These are phyloP conservation scores for Podarcis siculus DNA, from an alignment of 2,797 vertebrate species.

Conservation along the genomic window DNA sequence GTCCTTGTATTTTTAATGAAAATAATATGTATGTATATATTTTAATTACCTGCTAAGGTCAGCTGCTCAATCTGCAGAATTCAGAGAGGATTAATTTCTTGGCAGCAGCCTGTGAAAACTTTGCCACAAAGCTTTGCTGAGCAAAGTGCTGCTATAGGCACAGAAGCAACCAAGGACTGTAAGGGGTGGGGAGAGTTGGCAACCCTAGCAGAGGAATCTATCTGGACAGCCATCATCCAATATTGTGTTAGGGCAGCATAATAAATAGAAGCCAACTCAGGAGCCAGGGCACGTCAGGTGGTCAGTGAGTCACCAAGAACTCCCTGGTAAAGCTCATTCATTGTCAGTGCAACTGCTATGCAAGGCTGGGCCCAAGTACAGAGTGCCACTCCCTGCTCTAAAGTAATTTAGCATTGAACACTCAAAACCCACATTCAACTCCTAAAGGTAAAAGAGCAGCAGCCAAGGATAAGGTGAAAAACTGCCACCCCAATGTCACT, in stretches of 20 bases:
- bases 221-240: too few relatives aligned
- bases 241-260: background rate
- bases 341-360: background rate
- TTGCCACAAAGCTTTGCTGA: background rate
- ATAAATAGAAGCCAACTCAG: background rate
- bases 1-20: too few relatives aligned
- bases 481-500: too few relatives aligned
- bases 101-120: too few relatives aligned
- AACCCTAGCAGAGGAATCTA: background rate
- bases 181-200: background rate
- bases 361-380: background rate
- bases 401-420: background rate
- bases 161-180: background rate
- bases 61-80: too few relatives aligned
- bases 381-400: background rate
- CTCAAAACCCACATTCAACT: background rate
- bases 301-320: conserved; percentile 14
- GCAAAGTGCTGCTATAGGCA: background rate
- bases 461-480: too few relatives aligned
- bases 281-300: background rate
- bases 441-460: background rate
- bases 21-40: too few relatives aligned
- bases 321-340: background rate
- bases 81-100: too few relatives aligned
- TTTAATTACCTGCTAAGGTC: background rate